A percentile compares a stretch with the other conserved stretches of the same genome.
Conservation (phyloP, 2,888 invertebrate species). For the Allophyes oxyacanthae region DNA sequence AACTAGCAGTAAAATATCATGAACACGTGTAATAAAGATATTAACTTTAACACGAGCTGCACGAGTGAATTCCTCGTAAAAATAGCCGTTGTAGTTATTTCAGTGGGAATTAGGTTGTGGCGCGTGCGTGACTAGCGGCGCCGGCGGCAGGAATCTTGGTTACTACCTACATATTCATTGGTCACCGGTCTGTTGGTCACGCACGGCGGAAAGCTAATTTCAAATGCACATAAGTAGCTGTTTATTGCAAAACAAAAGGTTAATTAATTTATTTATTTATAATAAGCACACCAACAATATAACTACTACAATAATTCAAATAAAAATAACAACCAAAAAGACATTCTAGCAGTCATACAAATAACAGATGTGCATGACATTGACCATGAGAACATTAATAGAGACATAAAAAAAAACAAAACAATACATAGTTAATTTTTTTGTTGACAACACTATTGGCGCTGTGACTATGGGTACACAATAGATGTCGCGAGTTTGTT, state of each 20-base stretch:
- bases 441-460: no score
- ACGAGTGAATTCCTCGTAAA: slow-evolving; percentile 33
- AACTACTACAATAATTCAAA: no score
- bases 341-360: no score
- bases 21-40: slow-evolving; percentile 30
- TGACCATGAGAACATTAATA: no score
- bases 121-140: slow-evolving; percentile 46
- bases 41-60: slow-evolving; percentile 17
- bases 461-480: no score
- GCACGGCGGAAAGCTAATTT: slow-evolving; percentile 39
- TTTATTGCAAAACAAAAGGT: slow-evolving; percentile 37
- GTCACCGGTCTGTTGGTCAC: slow-evolving; percentile 31
- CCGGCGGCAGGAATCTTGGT: slow-evolving; percentile 28
- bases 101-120: slow-evolving; percentile 43
- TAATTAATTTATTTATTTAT: no score
- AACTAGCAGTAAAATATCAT: slow-evolving; percentile 6
- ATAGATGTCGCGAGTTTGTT: no score
- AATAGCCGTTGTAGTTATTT: slow-evolving; percentile 26
- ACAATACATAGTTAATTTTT: no score
- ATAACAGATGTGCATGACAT: no score
- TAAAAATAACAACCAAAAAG: no score
- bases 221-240: slow-evolving; percentile 32
- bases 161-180: slow-evolving; percentile 15
- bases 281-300: no score
- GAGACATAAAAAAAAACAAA: no score